Evolutionary conservation across 2,113 vertebrate genomes (phyloP), one percentile per base, ranked within the genome.

Genomic region (Platichthys flesus): DNA sequence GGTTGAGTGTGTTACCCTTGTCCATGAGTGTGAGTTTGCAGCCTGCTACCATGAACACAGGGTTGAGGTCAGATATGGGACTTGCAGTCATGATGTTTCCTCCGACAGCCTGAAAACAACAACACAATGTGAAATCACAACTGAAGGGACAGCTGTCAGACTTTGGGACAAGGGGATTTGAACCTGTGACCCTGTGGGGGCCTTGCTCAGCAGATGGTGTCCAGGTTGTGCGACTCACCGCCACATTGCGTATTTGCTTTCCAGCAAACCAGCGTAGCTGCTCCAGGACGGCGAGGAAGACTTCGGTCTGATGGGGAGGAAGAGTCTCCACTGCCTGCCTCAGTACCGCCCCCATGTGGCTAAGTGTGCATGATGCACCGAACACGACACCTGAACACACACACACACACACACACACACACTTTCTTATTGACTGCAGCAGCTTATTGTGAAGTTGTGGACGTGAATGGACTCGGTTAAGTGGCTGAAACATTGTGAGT

Each of bases 81-180:
- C 97, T 99, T n/a, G 98, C 98, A 0, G 95, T 98, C 94, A 99
- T 98, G 89, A 99, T 96, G 89, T 99, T 99, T 12, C 98, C 98
- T 52, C 98, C 98, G 0, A 99, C 75, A 23, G 96, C 96, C 98
- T 99, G 87, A 57, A 67, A 67, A 76, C 49, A 74, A 21, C 15
- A 57, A 31, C 47, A 42, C 60, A 37, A 37, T 28, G 4, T 28
- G 5, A 28, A 28, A 28, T 28, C 28, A 28, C 5, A 28, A 28
- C 5, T 28, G 28, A 28, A 28, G 5, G 28, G 28, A 28, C 28
- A 28, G 5, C 28, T 31, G 31, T 31, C 31, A 31, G 6, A 31
- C 31, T 31, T 31, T 31, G 0, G 37, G 9, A 12, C 37, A 40
- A 8, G 9, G 37, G 37, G 37, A 40, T 12, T 40, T 9, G 9